Percentiles rank a stretch among this genome's conserved stretches.
phyloP scores from a whole-genome alignment of 2,113 vertebrate species.

The Pedetes capensis region DNA sequence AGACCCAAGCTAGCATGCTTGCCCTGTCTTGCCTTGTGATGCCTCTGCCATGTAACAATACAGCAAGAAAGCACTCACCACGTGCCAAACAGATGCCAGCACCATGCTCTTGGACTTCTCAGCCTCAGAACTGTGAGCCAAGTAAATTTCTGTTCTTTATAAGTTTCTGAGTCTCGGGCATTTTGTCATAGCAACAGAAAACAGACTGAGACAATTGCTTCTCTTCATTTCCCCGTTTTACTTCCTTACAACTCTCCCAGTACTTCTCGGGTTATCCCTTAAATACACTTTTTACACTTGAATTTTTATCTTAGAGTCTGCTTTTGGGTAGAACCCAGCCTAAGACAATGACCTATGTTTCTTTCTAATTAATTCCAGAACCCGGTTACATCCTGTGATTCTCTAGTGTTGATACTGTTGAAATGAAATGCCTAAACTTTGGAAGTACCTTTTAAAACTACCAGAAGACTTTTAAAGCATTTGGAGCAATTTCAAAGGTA shows the following conservation, averaged over 20 bases:
- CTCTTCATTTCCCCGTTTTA: not conserved
- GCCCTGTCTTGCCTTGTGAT: not conserved
- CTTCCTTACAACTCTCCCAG: not conserved
- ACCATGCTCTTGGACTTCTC: not conserved
- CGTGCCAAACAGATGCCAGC: not conserved
- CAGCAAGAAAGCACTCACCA: not conserved
- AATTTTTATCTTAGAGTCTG: slow-evolving; percentile 22
- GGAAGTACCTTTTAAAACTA: slow-evolving; percentile 49
- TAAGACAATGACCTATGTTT: slow-evolving; percentile 34
- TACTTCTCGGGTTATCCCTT: not conserved
- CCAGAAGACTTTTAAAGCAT: slow-evolving; percentile 31
- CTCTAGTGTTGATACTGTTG: slow-evolving; percentile 40
- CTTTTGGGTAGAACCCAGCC: not conserved
- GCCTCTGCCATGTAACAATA: not conserved
- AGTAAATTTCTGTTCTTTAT: not conserved
- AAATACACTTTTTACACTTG: not conserved
- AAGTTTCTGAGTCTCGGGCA: not conserved
- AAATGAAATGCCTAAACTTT: slow-evolving; percentile 37
- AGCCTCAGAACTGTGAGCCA: not conserved
- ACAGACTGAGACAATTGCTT: not conserved
- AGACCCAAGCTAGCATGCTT: not conserved
- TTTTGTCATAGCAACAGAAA: not conserved
- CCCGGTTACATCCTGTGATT: slow-evolving; percentile 8
- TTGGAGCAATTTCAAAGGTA: slow-evolving; percentile 35
- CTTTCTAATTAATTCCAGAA: slow-evolving; percentile 44